These are phyloP conservation scores for Drosophila kuntzei DNA, from an alignment of 2,888 invertebrate genomes.

Conservation along the genomic window DNA sequence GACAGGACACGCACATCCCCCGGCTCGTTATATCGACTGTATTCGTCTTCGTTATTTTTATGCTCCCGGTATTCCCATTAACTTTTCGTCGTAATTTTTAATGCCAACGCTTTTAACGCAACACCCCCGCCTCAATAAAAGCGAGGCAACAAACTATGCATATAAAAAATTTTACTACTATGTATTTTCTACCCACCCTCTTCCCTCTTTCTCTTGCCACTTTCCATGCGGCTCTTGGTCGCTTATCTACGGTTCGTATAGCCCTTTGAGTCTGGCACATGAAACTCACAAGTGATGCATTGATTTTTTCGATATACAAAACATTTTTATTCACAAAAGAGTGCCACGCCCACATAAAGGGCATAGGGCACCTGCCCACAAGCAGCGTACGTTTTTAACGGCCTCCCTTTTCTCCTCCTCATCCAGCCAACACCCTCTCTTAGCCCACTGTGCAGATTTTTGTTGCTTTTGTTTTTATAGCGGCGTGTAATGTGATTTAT, in stretches of 20 bases:
- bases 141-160: constrained; percentile 68
- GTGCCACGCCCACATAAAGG: constrained; percentile 32
- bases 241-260: constrained; percentile 21
- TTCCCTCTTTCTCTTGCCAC: background rate
- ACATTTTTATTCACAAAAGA: constrained; percentile 56
- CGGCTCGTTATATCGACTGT: background rate
- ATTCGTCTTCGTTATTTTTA: constrained; percentile 38
- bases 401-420: constrained; percentile 3
- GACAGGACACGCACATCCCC: constrained; percentile 13
- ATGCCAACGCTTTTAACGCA: constrained; percentile 66
- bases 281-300: constrained; percentile 59
- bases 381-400: constrained; percentile 50
- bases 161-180: constrained; percentile 68
- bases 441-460: constrained; percentile 35
- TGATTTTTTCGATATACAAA: constrained; percentile 74
- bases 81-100: constrained; percentile 65
- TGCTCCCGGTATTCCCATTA: constrained; percentile 64
- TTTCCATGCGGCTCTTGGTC: background rate
- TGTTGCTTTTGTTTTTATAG: constrained; percentile 73
- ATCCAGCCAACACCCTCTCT: background rate
- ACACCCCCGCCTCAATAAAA: constrained; percentile 39
- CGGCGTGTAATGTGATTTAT: constrained; percentile 79
- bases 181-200: constrained; percentile 11
- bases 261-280: constrained; percentile 28
- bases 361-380: constrained; percentile 45